These are phyloP conservation scores for Ylistrum balloti DNA, from an alignment of 1,140 invertebrate species.

Conservation along the genomic window DNA sequence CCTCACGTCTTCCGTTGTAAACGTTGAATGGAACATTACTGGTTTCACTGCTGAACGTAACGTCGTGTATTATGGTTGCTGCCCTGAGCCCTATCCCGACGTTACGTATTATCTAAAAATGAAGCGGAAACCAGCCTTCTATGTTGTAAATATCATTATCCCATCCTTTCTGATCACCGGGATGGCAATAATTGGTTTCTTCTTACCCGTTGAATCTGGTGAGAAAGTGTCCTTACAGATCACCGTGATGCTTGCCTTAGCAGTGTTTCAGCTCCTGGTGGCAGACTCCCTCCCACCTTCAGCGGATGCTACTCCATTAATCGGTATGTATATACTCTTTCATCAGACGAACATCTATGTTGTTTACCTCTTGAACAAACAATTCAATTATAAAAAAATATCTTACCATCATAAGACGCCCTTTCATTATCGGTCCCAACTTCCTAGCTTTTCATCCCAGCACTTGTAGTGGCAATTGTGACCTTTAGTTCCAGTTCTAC, in stretches of 20 bases:
- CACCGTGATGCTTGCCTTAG: slow-evolving; percentile 83
- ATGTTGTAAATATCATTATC: slow-evolving; percentile 74
- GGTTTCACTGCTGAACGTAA: slow-evolving; percentile 83
- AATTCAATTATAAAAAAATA: no score
- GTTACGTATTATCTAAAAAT: slow-evolving; percentile 68
- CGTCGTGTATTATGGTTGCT: slow-evolving; percentile 85
- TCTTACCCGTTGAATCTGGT: slow-evolving; percentile 98
- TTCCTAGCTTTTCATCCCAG: no score
- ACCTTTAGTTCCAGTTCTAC: no score
- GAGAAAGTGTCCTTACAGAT: slow-evolving; percentile 98
- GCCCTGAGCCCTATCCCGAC: slow-evolving; percentile 64
- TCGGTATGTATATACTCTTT: slow-evolving; percentile 79
- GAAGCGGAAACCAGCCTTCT: slow-evolving; percentile 70
- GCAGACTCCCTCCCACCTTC: slow-evolving; percentile 97
- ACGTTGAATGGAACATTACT: slow-evolving; percentile 66
- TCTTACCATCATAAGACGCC: no score
- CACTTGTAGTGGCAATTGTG: no score
- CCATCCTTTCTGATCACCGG: slow-evolving; percentile 84
- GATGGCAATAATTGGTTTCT: slow-evolving; percentile 98
- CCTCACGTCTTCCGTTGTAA: slow-evolving; percentile 77
- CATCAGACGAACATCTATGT: no score
- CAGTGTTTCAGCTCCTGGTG: slow-evolving; percentile 86
- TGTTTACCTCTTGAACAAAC: no score
- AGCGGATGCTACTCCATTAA: slow-evolving; percentile 90
- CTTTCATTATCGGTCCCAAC: no score